These are phyloP conservation scores for Amphiprion percula DNA, from an alignment of 2,113 vertebrate genomes.

Conservation along the genomic window DNA sequence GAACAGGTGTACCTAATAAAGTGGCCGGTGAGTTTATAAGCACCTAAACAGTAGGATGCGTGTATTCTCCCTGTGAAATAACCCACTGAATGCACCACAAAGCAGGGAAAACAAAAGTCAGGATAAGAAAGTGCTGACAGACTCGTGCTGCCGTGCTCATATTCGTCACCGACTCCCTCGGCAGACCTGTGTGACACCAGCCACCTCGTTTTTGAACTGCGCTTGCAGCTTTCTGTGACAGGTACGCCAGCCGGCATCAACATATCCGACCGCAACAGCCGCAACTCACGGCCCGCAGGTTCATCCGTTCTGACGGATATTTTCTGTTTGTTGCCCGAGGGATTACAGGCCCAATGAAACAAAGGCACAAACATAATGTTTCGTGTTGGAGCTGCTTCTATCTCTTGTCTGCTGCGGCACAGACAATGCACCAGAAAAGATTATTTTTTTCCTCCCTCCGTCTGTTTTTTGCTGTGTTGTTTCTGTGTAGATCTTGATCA, in stretches of 20 bases:
- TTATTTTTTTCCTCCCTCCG: not conserved
- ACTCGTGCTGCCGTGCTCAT: constrained; percentile 43
- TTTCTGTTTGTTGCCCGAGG: constrained; percentile 82
- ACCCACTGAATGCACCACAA: too few relatives aligned
- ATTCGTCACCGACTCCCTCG: constrained; percentile 57
- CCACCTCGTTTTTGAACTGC: constrained; percentile 74
- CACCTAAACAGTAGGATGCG: too few relatives aligned
- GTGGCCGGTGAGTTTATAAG: too few relatives aligned
- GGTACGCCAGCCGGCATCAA: constrained; percentile 80
- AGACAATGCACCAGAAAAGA: constrained; percentile 1
- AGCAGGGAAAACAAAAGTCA: constrained; percentile 1
- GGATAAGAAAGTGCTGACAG: constrained; percentile 66
- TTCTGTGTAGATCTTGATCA: constrained; percentile 26
- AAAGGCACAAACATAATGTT: constrained; percentile 81
- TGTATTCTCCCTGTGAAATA: not conserved
- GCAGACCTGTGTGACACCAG: constrained; percentile 78
- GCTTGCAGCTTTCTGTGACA: constrained; percentile 79
- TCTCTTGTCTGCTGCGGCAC: constrained; percentile 37
- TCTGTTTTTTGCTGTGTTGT: constrained; percentile 46
- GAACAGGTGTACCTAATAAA: too few relatives aligned
- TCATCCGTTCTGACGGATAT: constrained; percentile 76
- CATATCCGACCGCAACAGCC: constrained; percentile 59
- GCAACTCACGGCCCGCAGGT: constrained; percentile 61
- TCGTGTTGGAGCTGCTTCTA: constrained; percentile 71
- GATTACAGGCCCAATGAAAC: constrained; percentile 65